Conservation (phyloP, 2,797 vertebrate genomes). For the Pangasius larnaudii region DNA sequence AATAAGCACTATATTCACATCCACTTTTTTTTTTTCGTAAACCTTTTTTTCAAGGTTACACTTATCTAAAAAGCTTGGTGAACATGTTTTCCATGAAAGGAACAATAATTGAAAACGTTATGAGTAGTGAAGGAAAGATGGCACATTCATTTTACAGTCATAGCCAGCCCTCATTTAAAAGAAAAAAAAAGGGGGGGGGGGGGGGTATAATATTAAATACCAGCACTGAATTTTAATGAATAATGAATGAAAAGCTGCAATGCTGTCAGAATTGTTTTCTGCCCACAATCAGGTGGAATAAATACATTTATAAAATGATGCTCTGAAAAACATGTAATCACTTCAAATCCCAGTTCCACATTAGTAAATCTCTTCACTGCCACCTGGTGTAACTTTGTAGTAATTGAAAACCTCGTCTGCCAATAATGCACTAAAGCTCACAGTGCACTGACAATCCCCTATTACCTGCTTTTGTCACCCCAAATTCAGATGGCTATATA, state of each 20-base stretch:
- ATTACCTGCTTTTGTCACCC: not conserved
- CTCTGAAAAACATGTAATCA: not conserved
- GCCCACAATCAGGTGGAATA: not conserved
- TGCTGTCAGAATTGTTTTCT: not conserved
- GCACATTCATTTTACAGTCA: not conserved
- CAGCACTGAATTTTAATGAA: not conserved
- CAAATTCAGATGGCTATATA: not conserved
- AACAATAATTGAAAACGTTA: not conserved
- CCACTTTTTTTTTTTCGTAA: not conserved
- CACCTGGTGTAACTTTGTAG: constrained; percentile 41
- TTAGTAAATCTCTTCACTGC: constrained; percentile 30
- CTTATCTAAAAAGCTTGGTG: not conserved
- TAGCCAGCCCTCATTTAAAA: not conserved
- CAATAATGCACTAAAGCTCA: not conserved
- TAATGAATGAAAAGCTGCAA: constrained; percentile 5
- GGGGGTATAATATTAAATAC: not conserved
- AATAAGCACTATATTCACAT: constrained; percentile 5
- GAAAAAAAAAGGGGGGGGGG: too few species aligned
- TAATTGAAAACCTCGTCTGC: not conserved
- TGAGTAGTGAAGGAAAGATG: not conserved
- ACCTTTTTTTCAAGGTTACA: not conserved
- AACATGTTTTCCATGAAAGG: not conserved
- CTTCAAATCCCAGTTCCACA: not conserved
- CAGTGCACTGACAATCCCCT: not conserved
- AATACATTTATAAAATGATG: not conserved